Evolutionary conservation across 2,797 vertebrate genomes (phyloP), one percentile per base, ranked within the genome.

Genomic region (Tenualosa ilisha): DNA sequence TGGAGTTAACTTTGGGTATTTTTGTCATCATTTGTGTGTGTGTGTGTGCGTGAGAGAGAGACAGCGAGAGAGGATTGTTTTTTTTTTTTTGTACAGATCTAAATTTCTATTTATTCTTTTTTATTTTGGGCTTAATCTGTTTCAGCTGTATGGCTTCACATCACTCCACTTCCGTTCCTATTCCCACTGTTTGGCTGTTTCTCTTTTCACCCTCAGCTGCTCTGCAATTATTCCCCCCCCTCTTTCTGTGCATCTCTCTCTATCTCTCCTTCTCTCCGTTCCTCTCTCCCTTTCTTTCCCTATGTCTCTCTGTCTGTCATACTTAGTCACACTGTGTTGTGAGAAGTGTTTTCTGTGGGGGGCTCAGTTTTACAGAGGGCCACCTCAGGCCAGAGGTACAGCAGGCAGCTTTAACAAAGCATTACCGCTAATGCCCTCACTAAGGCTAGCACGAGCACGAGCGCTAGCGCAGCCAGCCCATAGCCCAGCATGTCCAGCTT

Each of bases 1-100:
- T 75, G 31, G 31, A 75, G 68, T 20, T 43, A 75, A 75, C 68
- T 75, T 75, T 75, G 68, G 31, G 37, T 75, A 75, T 75, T 75
- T 75, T 31, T 75, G 15, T 75, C 65, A 40, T 75, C 68, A 37
- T 17, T 72, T 40, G 12, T 26, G 24, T 72, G 11, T 72, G 26
- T 40, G 65, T 15, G 51, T 65, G 63, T 65, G 63, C 31, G 24
- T 65, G 63, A 0, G 63, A 12, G 63, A 9, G n/a, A 37, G 49
- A 6, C 4, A 51, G 82, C 51, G 79, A 50, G 56, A 40, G 83
- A 81, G 63, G 75, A 31, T 81, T 26, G n/a, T n/a, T n/a, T n/a
- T n/a, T n/a, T 31, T 31, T 37, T 13, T 63, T 68, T 68, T 68
- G 63, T 68, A 24, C 11, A 2, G 17, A 40, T 72, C 13, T 31